phyloP scores from a whole-genome alignment of 2,113 vertebrate genomes.

The Indri indri region DNA sequence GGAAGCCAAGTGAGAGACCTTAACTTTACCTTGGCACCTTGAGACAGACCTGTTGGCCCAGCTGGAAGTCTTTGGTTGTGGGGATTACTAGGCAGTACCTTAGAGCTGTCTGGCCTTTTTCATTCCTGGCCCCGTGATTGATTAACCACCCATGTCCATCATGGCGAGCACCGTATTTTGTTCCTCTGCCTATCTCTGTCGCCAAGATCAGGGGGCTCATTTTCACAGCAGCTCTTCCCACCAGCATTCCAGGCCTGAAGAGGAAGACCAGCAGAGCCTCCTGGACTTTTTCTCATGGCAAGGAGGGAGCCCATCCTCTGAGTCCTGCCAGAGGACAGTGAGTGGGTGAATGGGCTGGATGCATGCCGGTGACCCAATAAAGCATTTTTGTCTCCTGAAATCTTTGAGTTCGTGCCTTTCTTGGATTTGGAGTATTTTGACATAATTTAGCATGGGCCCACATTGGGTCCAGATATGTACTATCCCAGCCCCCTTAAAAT shows the following conservation, averaged over 20 bases:
- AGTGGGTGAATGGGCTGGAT: not conserved
- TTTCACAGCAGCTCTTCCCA: not conserved
- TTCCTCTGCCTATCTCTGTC: not conserved
- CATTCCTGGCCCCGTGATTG: not conserved
- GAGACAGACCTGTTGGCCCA: not conserved
- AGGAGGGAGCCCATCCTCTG: not conserved
- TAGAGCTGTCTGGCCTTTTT: not conserved
- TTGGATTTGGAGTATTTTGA: not conserved
- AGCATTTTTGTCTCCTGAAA: constrained; percentile 10
- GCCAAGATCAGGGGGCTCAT: not conserved
- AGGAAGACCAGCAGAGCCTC: not conserved
- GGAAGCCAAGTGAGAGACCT: not conserved
- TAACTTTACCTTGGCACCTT: not conserved
- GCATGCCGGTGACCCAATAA: constrained; percentile 53
- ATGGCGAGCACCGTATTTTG: not conserved
- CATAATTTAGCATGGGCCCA: not conserved
- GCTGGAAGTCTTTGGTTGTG: not conserved
- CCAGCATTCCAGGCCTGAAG: not conserved
- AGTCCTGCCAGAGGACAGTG: not conserved
- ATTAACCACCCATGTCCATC: not conserved
- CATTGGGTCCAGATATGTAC: not conserved
- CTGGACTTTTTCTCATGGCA: not conserved
- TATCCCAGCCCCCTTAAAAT: not conserved
- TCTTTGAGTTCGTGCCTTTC: constrained; percentile 5
- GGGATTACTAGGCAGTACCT: not conserved